phyloP scores from a whole-genome alignment of 2,113 vertebrate genomes.

The Serilophus lunatus region DNA sequence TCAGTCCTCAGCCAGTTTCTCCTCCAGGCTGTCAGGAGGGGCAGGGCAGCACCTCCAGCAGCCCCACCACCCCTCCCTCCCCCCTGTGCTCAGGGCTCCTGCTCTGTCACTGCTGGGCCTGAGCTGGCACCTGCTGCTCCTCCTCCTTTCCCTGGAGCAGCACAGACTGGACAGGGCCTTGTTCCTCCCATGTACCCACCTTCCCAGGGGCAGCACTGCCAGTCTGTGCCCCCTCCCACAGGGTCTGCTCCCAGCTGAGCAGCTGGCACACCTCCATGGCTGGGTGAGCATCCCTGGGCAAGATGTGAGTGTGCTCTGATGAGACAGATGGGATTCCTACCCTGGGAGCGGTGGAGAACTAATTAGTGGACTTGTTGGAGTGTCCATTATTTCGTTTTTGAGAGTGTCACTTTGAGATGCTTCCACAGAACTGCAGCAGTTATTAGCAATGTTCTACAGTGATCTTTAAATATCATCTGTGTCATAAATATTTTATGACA shows the following conservation, averaged over 20 bases:
- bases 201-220: rapidly evolving
- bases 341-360: background rate
- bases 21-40: rapidly evolving
- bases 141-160: rapidly evolving
- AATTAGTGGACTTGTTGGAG: background rate
- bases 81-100: background rate
- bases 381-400: background rate
- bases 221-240: rapidly evolving
- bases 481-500: constrained; percentile 46
- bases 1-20: background rate
- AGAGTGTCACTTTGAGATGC: background rate
- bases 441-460: constrained; percentile 19
- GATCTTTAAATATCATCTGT: constrained; percentile 39
- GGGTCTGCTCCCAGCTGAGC: background rate
- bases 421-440: background rate
- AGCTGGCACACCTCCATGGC: background rate
- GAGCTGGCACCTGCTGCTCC: background rate
- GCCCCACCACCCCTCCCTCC: too few species aligned
- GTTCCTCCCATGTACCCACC: rapidly evolving
- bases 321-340: background rate
- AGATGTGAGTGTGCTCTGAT: rapidly evolving
- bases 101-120: too few species aligned
- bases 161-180: rapidly evolving
- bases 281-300: background rate
- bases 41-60: background rate